Evolutionary conservation across 2,888 invertebrate species (phyloP).

Genomic region (Chorisops tibialis): DNA sequence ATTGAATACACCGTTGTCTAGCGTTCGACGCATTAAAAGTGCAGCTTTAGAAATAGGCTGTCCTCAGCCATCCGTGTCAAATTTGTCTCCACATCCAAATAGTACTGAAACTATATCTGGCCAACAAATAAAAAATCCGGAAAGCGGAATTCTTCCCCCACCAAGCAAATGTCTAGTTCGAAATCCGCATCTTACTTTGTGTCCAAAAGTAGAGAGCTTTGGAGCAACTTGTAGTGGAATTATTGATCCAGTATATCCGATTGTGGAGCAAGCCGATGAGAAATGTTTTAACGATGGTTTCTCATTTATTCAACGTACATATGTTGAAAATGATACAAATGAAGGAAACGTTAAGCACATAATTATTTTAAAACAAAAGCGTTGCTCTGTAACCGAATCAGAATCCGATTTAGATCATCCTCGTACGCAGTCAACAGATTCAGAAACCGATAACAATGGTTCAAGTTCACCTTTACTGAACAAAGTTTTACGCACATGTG

Average conservation of each 20-base stretch:
- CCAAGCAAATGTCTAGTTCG: slow-evolving; percentile 67
- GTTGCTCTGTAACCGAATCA: slow-evolving; percentile 37
- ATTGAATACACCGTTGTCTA: slow-evolving; percentile 46
- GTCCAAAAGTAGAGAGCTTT: slow-evolving; percentile 54
- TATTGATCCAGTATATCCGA: slow-evolving; percentile 72
- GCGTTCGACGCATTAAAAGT: slow-evolving; percentile 66
- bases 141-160: slow-evolving; percentile 62
- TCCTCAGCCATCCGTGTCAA: slow-evolving; percentile 65
- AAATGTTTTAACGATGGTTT: slow-evolving; percentile 50
- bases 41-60: slow-evolving; percentile 69
- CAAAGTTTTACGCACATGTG: slow-evolving; percentile 37
- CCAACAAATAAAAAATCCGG: slow-evolving; percentile 64
- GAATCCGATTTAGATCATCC: slow-evolving; percentile 40
- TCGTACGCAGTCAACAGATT: slow-evolving; percentile 54
- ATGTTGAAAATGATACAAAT: slow-evolving; percentile 61
- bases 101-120: slow-evolving; percentile 72
- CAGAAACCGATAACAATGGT: slow-evolving; percentile 67
- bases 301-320: slow-evolving; percentile 16
- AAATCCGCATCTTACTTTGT: slow-evolving; percentile 68
- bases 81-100: slow-evolving; percentile 76
- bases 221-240: slow-evolving; percentile 34
- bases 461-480: slow-evolving; percentile 68
- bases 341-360: slow-evolving; percentile 54
- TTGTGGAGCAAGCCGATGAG: slow-evolving; percentile 81
- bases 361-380: slow-evolving; percentile 18